Percentiles rank a stretch among this genome's conserved stretches.
phyloP scores from a whole-genome alignment of 2,797 vertebrate genomes.

The Sebastes cheni region DNA sequence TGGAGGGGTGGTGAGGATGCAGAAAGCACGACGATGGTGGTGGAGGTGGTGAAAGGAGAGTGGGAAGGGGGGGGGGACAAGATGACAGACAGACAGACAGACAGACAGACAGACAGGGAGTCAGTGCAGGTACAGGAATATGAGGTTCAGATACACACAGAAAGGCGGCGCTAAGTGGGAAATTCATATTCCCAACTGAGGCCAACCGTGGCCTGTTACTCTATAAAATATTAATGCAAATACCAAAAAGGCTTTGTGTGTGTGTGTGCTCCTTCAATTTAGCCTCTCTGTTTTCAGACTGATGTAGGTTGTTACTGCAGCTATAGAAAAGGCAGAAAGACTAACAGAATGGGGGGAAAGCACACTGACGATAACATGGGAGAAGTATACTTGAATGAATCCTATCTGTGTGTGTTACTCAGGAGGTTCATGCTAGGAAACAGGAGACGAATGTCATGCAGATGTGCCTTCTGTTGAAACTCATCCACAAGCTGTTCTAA shows the following conservation, averaged over 20 bases:
- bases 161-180: slow-evolving; percentile 33
- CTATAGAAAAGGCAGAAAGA: not conserved
- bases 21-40: slow-evolving; percentile 96
- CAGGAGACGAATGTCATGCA: slow-evolving; percentile 58
- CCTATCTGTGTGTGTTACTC: slow-evolving; percentile 28
- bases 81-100: slow-evolving; percentile 53
- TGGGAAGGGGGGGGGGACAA: slow-evolving; percentile 25
- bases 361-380: not conserved
- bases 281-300: not conserved
- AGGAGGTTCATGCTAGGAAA: slow-evolving; percentile 52
- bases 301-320: not conserved
- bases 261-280: not conserved
- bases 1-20: slow-evolving; percentile 94
- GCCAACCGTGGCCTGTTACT: not conserved
- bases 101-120: slow-evolving; percentile 74
- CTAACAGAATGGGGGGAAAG: not conserved
- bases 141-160: slow-evolving; percentile 74
- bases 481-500: not conserved
- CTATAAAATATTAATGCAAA: not conserved
- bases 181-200: slow-evolving; percentile 16
- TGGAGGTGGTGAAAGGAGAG: slow-evolving; percentile 78
- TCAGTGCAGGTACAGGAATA: slow-evolving; percentile 76
- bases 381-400: not conserved
- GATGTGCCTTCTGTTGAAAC: slow-evolving; percentile 16
- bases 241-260: not conserved